These are phyloP conservation scores for Acrocephalus kingi DNA, from an alignment of 2,113 vertebrate genomes.

Conservation along the genomic window DNA sequence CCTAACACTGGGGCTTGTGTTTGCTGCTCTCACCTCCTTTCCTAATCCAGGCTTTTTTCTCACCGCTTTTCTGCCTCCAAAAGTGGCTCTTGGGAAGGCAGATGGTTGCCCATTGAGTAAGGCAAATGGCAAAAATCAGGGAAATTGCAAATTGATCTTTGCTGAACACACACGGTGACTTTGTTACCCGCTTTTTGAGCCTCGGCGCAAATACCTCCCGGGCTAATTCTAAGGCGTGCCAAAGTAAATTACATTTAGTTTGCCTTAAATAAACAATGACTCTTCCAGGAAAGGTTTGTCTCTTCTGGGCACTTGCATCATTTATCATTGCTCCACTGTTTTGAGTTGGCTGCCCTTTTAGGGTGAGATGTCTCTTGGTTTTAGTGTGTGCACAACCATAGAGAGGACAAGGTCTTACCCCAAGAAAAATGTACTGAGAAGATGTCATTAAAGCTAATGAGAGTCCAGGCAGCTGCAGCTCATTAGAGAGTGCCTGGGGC, in stretches of 20 bases:
- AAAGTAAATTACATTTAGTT: slow-evolving; percentile 54
- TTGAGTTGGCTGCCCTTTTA: slow-evolving; percentile 62
- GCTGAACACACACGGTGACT: slow-evolving; percentile 19
- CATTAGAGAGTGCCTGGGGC: slow-evolving; percentile 75
- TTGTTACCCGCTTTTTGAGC: slow-evolving; percentile 37
- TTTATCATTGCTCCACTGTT: slow-evolving; percentile 75
- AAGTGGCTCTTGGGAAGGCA: background rate
- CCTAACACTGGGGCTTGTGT: slow-evolving; percentile 9
- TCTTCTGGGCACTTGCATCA: slow-evolving; percentile 65
- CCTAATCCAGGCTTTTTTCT: background rate
- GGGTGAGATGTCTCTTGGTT: slow-evolving; percentile 73
- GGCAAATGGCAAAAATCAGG: slow-evolving; percentile 35
- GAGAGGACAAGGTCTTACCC: slow-evolving; percentile 68
- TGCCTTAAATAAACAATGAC: slow-evolving; percentile 74
- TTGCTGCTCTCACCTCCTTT: background rate
- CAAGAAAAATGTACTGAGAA: slow-evolving; percentile 70
- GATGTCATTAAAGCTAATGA: slow-evolving; percentile 78
- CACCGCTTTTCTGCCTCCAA: background rate
- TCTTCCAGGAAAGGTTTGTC: slow-evolving; percentile 76
- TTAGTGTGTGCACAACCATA: slow-evolving; percentile 43
- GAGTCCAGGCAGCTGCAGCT: slow-evolving; percentile 78
- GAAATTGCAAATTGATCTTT: slow-evolving; percentile 52
- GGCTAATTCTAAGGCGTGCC: slow-evolving; percentile 57
- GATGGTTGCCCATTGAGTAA: background rate
- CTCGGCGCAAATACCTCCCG: slow-evolving; percentile 38